These are phyloP conservation scores for Xylota sylvarum DNA, from an alignment of 2,888 invertebrate genomes.

Conservation along the genomic window DNA sequence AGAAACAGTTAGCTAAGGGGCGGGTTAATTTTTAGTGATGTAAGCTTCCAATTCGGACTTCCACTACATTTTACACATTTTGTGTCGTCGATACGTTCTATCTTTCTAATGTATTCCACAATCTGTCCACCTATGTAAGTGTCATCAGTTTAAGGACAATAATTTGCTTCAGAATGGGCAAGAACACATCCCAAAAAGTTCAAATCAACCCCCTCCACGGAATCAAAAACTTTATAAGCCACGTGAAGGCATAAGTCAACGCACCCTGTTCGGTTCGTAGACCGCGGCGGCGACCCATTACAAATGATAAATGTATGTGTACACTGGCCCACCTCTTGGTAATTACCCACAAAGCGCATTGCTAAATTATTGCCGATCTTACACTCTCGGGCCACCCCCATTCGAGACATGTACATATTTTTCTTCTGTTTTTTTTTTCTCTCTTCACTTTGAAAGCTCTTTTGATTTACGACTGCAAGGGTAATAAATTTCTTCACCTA, in stretches of 20 bases:
- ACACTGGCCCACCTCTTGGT: not conserved
- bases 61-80: too few relatives aligned
- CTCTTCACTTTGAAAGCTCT: slow-evolving; percentile 37
- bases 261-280: not conserved
- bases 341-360: slow-evolving; percentile 28
- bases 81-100: too few relatives aligned
- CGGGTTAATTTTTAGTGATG: too few relatives aligned
- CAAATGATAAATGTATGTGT: not conserved
- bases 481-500: slow-evolving; percentile 67
- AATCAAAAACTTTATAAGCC: not conserved
- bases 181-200: not conserved
- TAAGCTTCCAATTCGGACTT: too few relatives aligned
- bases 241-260: not conserved
- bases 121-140: too few relatives aligned
- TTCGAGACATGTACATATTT: slow-evolving; percentile 5
- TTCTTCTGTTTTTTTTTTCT: not conserved
- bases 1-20: too few relatives aligned
- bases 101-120: too few relatives aligned
- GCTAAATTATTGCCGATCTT: slow-evolving; percentile 38
- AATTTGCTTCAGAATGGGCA: too few relatives aligned
- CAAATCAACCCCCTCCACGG: not conserved
- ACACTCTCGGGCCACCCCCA: not conserved
- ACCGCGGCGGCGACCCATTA: not conserved
- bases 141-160: too few relatives aligned
- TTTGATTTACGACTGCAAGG: slow-evolving; percentile 59